phyloP scores from a whole-genome alignment of 2,113 vertebrate species.

The Nothoprocta pentlandii region DNA sequence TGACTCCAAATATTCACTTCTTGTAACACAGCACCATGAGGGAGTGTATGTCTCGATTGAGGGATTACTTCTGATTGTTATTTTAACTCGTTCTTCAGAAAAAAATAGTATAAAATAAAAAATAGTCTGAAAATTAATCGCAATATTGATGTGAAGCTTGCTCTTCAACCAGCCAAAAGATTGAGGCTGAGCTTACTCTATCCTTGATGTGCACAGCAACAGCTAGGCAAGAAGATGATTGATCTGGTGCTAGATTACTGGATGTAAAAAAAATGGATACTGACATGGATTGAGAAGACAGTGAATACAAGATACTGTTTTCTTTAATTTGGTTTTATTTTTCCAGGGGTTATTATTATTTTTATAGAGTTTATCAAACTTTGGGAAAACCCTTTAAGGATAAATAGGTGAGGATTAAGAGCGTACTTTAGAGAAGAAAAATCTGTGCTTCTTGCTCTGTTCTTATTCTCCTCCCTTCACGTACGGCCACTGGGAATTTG shows the following conservation, averaged over 20 bases:
- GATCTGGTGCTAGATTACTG: background rate
- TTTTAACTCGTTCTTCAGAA: background rate
- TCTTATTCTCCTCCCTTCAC: conserved; percentile 26
- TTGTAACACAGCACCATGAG: background rate
- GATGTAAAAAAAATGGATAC: background rate
- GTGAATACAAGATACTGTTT: background rate
- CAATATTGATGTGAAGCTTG: background rate
- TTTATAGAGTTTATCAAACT: background rate
- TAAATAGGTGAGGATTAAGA: conserved; percentile 16
- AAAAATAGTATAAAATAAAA: background rate
- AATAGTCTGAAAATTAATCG: background rate
- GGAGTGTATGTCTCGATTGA: background rate
- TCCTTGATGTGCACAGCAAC: background rate
- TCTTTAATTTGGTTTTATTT: background rate
- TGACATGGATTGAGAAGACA: background rate
- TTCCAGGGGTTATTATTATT: background rate
- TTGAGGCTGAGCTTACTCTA: background rate
- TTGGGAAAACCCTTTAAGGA: background rate
- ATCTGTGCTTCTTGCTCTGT: conserved; percentile 12
- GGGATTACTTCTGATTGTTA: background rate
- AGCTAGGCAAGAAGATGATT: background rate
- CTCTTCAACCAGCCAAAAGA: background rate
- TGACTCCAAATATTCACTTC: background rate
- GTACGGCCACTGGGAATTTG: background rate
- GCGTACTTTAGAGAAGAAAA: background rate